Evolutionary conservation across 2,797 vertebrate species (phyloP), one percentile per base, ranked within the genome.

Genomic region (Xyrichtys novacula): DNA sequence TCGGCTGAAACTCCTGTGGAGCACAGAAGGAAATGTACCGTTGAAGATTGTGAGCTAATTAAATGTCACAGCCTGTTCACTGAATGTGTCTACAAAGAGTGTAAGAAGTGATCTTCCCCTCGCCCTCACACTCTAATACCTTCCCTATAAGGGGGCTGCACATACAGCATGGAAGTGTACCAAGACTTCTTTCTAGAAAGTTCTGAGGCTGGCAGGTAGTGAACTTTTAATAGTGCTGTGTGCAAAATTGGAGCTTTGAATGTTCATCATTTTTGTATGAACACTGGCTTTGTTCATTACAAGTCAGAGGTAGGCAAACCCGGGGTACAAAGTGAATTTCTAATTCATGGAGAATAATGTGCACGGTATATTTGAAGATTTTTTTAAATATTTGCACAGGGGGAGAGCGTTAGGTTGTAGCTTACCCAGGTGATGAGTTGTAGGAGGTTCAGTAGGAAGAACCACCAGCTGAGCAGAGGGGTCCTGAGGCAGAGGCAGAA

Each of bases 401-500:
- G 47, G 46, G 36, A 69, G 20, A 61, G 16, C 38, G 4, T 31
- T 34, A 70, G 5, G 38, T 71, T 11, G 28, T 19, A 49, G 31
- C 80, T 56, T 94, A 98, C 97, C 97, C 25, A 98, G 93, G 1
- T 97, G 89, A 84, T 98, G 97, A 20, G 95, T 93, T 44, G 94
- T 88, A 7, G 96, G 59, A 52, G 96, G 95, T 79, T 98, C 97
- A 0, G 95, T 94, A 78, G 97, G 97, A 68, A 99, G 94, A 76
- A 99, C 96, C 83, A 98, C 96, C 39, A 98, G 93, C 88, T 98
- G 97, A 12, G 95, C 76, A 0, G 97, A 94, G 55, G 96, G 90
- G 26, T 98, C 97, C 89, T 99, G 97, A 80, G 96, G 89, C 48
- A 98, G 92, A 74, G 97, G 97, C 80, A 98, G 94, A 80, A 98